These are phyloP conservation scores for Leptatherina wallacei DNA, from an alignment of 2,797 vertebrate species.

Conservation along the genomic window DNA sequence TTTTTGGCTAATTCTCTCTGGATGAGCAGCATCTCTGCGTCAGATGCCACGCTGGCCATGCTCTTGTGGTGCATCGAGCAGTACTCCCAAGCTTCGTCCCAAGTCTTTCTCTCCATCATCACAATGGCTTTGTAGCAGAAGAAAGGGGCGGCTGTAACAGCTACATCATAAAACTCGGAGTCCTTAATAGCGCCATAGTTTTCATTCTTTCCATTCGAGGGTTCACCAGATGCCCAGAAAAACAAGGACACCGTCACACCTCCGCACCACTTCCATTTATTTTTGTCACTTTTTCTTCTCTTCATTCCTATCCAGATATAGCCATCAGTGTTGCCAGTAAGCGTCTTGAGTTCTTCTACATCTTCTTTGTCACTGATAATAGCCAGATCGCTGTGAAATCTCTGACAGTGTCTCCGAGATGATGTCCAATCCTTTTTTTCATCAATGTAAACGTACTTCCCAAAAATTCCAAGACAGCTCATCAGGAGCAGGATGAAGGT, in stretches of 20 bases:
- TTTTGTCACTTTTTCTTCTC: fast-evolving
- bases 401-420: conserved; percentile 44
- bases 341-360: fast-evolving
- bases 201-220: fast-evolving
- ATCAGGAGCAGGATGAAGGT: conserved; percentile 31
- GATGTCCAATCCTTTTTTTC: fast-evolving
- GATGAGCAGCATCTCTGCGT: conserved; percentile 52
- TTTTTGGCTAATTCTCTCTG: conserved; percentile 10
- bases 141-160: not conserved
- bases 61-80: conserved; percentile 49
- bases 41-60: conserved; percentile 50
- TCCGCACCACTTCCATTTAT: conserved; percentile 61
- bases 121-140: conserved; percentile 48
- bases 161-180: fast-evolving
- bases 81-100: conserved; percentile 59
- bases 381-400: conserved; percentile 55
- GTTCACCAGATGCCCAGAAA: not conserved
- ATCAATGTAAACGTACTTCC: conserved; percentile 32
- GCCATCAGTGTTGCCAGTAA: fast-evolving
- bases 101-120: conserved; percentile 58
- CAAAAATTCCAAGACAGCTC: conserved; percentile 6
- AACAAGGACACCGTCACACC: not conserved
- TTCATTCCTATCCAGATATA: conserved; percentile 48
- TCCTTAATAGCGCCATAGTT: fast-evolving
- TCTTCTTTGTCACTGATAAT: not conserved